Evolutionary conservation across 1,140 invertebrate species (phyloP).

Genomic region (Trichonephila clavata): DNA sequence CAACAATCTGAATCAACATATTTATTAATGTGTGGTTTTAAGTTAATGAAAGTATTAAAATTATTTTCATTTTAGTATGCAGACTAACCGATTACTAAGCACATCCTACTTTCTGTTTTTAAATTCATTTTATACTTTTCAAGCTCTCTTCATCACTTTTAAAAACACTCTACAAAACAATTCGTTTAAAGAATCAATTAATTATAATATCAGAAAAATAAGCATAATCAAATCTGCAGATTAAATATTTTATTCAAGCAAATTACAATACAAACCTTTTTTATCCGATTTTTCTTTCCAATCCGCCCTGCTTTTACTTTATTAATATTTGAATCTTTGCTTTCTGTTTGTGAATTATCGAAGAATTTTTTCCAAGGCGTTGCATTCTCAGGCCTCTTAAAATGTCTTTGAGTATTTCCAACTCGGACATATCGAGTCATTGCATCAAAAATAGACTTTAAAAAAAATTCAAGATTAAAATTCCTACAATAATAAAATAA

Average conservation of each 20-base stretch:
- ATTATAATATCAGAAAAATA: neutral
- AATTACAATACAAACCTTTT: neutral
- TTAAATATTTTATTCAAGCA: neutral
- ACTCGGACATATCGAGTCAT: slow-evolving; percentile 75
- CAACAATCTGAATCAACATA: too few relatives aligned
- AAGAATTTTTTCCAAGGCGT: slow-evolving; percentile 75
- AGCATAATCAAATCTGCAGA: neutral
- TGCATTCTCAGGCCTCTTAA: slow-evolving; percentile 65
- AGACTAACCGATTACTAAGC: too few relatives aligned
- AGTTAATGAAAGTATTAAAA: too few relatives aligned
- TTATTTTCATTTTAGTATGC: too few relatives aligned
- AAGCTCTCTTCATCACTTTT: too few relatives aligned
- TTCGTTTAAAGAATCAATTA: neutral
- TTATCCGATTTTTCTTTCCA: neutral
- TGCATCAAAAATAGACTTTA: neutral
- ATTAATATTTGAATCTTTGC: neutral
- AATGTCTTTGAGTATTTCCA: slow-evolving; percentile 57
- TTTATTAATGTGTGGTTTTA: too few relatives aligned
- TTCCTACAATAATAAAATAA: too few relatives aligned
- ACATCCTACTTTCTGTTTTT: too few relatives aligned
- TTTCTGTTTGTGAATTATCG: neutral
- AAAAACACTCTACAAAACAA: too few relatives aligned
- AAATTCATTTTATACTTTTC: too few relatives aligned
- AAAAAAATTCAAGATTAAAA: neutral
- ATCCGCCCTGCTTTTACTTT: neutral